phyloP scores from a whole-genome alignment of 2,888 invertebrate genomes.

The Malacosoma neustria region DNA sequence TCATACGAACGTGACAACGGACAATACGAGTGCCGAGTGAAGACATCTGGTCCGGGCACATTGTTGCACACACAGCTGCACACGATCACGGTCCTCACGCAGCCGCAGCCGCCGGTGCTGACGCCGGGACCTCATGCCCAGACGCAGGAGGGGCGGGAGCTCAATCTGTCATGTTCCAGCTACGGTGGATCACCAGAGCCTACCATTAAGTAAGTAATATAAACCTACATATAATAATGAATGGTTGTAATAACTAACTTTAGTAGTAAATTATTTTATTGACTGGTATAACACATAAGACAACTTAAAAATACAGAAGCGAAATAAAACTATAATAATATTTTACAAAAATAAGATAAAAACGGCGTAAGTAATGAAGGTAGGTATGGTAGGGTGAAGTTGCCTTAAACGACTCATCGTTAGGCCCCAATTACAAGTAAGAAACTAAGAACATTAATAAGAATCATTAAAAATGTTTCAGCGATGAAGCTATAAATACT shows the following conservation, averaged over 20 bases:
- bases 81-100: slow-evolving; percentile 88
- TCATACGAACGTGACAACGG: slow-evolving; percentile 94
- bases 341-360: no score
- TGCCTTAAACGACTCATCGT: slow-evolving; percentile 86
- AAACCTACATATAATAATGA: no score
- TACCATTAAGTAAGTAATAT: slow-evolving; percentile 78
- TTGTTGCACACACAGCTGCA: slow-evolving; percentile 90
- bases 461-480: neutral
- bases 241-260: no score
- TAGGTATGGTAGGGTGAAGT: slow-evolving; percentile 94
- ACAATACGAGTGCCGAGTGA: slow-evolving; percentile 91
- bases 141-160: slow-evolving; percentile 86
- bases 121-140: slow-evolving; percentile 84
- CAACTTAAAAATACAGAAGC: no score
- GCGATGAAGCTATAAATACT: neutral
- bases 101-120: slow-evolving; percentile 87
- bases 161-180: slow-evolving; percentile 87
- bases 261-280: no score
- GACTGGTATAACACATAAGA: no score
- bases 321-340: no score
- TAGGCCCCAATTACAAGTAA: slow-evolving; percentile 90
- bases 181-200: slow-evolving; percentile 94
- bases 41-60: slow-evolving; percentile 87
- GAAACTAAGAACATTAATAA: slow-evolving; percentile 33
- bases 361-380: no score